Evolutionary conservation across 2,888 invertebrate genomes (phyloP), one percentile per base, ranked within the genome.

Genomic region (Cantharis rufa): DNA sequence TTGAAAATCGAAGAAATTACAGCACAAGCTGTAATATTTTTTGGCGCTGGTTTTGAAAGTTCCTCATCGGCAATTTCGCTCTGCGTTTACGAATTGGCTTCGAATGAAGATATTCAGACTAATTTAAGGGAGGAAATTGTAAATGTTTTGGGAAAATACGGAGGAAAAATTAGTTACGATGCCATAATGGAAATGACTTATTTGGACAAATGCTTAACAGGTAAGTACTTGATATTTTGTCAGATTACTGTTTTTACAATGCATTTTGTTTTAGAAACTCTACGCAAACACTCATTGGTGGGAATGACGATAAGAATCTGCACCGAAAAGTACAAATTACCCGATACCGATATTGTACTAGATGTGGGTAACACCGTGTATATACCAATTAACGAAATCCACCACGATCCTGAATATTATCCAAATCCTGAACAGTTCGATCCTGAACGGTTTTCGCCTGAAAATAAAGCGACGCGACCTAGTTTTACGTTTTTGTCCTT

Each of bases 401-500:
- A 85, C 4, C 79, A 81, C 61, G 84, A 85, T 78, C 82, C 83
- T 9, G 84, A 84, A 72, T 82, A 83, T 75, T 84, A 83, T 75
- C 90, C 91, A 0, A 89, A 93, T 11, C 93, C 93, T 0, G 89
- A 91, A 1, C 88, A 88, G 27, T 93, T 93, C 78, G 89, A 90
- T 70, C 93, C 93, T 0, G 91, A 92, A 16, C 88, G 92, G 78
- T 93, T 92, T 84, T 84, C 88, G 0, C 86, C 88, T 5, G 90
- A 90, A 76, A 89, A 90, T 24, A 48, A 48, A 48, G 5, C 48
- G n/a, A n/a, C 2, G 9, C 48, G 48, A n/a, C 90, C 90, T 68
- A 89, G 88, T 0, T 90, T 89, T 78, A 88, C 89, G 73, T 90
- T 89, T 89, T 87, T 91, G 86, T 90, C 91, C 0, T 91, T 91